Conservation (phyloP, 2,797 vertebrate genomes). For the Gymnoscopelus braueri region DNA sequence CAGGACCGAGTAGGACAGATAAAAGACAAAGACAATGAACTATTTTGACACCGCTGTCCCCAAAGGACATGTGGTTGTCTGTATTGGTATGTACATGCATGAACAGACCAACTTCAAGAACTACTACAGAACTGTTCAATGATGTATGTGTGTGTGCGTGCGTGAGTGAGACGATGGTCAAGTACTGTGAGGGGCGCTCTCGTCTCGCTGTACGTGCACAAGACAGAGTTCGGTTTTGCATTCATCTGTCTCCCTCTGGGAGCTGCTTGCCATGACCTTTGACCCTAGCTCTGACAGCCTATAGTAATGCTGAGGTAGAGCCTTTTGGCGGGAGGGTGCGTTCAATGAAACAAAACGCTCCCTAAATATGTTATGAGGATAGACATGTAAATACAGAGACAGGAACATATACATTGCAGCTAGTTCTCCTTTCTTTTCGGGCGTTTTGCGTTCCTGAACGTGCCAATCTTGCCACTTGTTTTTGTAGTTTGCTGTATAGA, state of each 20-base stretch:
- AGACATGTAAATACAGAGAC: slow-evolving; percentile 71
- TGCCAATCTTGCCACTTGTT: slow-evolving; percentile 55
- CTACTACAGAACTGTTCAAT: slow-evolving; percentile 47
- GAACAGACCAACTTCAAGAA: slow-evolving; percentile 44
- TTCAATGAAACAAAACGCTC: slow-evolving; percentile 43
- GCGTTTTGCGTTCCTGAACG: slow-evolving; percentile 54
- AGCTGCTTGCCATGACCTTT: slow-evolving; percentile 3
- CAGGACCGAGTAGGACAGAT: slow-evolving; percentile 21
- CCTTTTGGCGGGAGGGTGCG: slow-evolving; percentile 40
- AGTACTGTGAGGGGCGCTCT: slow-evolving; percentile 71
- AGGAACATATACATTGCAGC: slow-evolving; percentile 47
- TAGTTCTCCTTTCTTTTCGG: slow-evolving; percentile 51
- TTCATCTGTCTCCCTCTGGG: slow-evolving; percentile 38
- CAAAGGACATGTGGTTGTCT: neutral
- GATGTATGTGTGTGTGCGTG: slow-evolving; percentile 54
- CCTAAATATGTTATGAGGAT: slow-evolving; percentile 33
- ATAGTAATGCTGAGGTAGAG: slow-evolving; percentile 57
- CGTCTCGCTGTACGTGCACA: slow-evolving; percentile 39
- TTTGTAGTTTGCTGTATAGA: slow-evolving; percentile 68
- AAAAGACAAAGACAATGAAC: slow-evolving; percentile 21
- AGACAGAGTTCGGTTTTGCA: slow-evolving; percentile 51
- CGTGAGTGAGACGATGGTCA: slow-evolving; percentile 57
- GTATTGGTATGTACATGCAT: slow-evolving; percentile 53
- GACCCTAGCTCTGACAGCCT: slow-evolving; percentile 49
- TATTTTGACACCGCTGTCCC: slow-evolving; percentile 9